Evolutionary conservation across 2,797 vertebrate genomes (phyloP).

Genomic region (Vultur gryphus): DNA sequence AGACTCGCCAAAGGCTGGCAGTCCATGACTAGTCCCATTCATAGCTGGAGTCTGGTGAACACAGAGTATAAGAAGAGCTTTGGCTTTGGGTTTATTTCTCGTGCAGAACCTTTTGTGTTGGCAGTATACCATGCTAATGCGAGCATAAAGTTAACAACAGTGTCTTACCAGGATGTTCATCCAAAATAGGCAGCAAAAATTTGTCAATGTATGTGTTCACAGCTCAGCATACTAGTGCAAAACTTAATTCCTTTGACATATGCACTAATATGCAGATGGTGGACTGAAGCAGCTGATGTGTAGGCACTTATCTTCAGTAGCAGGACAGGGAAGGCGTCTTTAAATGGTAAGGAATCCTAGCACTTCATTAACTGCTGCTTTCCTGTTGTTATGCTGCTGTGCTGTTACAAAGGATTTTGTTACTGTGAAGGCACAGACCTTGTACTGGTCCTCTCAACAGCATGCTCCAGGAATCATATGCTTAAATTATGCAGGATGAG

Average conservation of each 20-base stretch:
- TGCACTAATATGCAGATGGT: neutral
- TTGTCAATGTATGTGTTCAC: neutral
- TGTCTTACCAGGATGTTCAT: neutral
- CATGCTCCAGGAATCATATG: neutral
- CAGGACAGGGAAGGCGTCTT: neutral
- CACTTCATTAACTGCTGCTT: neutral
- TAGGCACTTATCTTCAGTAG: neutral
- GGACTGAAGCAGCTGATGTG: neutral
- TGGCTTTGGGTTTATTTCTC: neutral
- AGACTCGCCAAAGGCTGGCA: neutral
- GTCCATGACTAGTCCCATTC: neutral
- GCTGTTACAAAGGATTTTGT: neutral
- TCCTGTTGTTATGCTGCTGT: neutral
- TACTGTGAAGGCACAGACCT: neutral
- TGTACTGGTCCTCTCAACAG: neutral
- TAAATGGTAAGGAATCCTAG: neutral
- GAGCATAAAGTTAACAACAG: neutral
- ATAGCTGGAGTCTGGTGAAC: neutral
- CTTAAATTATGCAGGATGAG: accelerated
- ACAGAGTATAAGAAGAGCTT: neutral
- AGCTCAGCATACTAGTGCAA: neutral
- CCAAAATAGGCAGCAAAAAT: neutral
- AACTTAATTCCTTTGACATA: neutral
- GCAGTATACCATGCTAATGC: neutral
- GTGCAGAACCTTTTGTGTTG: neutral